Evolutionary conservation across 2,113 vertebrate species (phyloP).

Genomic region (Trochalopteron elliotii): DNA sequence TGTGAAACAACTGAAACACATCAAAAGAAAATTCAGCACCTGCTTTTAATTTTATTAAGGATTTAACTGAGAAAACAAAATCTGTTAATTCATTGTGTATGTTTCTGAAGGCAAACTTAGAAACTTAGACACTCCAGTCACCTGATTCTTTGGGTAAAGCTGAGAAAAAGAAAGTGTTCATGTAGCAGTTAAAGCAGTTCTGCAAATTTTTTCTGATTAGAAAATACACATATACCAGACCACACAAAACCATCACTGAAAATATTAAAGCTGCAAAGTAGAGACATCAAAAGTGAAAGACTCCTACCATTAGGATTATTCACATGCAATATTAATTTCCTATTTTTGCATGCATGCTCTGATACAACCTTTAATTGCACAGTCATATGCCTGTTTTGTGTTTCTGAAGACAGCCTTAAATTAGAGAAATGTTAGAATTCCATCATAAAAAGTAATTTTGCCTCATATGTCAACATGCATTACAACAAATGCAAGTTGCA

Average conservation of each 20-base stretch:
- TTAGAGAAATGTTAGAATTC: neutral
- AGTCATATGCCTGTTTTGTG: neutral
- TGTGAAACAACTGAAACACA: neutral
- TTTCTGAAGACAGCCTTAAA: neutral
- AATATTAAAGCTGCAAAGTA: neutral
- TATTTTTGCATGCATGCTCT: neutral
- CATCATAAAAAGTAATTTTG: neutral
- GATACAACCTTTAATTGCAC: neutral
- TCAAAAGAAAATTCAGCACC: neutral
- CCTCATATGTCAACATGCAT: accelerated
- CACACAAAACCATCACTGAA: neutral
- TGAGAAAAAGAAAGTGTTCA: neutral
- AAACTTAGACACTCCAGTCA: neutral
- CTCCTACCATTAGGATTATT: neutral
- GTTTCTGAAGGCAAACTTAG: neutral
- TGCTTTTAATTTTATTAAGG: conserved; percentile 44
- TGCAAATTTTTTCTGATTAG: neutral
- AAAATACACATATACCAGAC: neutral
- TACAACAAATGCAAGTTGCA: neutral
- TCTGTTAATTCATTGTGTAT: neutral
- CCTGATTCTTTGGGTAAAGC: neutral
- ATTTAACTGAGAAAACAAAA: conserved; percentile 42
- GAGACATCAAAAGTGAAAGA: neutral
- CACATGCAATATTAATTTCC: neutral
- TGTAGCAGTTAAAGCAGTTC: neutral